Evolutionary conservation across 2,113 vertebrate genomes (phyloP).

Genomic region (Aix galericulata): DNA sequence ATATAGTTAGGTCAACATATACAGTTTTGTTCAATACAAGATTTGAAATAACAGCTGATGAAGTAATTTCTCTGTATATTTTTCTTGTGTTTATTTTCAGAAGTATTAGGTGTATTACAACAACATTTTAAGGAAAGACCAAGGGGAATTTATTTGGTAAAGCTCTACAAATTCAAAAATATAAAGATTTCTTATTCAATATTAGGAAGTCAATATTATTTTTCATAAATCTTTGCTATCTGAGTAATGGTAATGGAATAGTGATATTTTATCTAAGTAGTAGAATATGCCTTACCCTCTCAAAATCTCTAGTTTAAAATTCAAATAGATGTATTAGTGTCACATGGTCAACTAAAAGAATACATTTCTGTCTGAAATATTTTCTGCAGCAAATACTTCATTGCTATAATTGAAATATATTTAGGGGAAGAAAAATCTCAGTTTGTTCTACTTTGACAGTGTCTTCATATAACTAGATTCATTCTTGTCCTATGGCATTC

Average conservation of each 20-base stretch:
- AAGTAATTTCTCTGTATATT: not conserved
- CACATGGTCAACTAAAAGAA: not conserved
- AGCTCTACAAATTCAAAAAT: not conserved
- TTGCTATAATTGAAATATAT: not conserved
- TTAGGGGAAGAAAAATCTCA: not conserved
- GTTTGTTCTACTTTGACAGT: not conserved
- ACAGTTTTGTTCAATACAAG: not conserved
- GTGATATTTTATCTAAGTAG: not conserved
- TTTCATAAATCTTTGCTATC: not conserved
- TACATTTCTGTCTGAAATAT: not conserved
- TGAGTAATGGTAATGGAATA: not conserved
- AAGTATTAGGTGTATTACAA: not conserved
- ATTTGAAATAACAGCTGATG: not conserved
- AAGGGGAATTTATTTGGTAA: not conserved
- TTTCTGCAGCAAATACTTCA: slow-evolving; percentile 5
- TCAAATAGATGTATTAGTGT: not conserved
- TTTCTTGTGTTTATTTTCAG: not conserved
- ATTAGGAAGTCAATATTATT: not conserved
- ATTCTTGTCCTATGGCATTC: not conserved
- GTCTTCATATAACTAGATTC: slow-evolving; percentile 5
- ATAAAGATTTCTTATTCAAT: not conserved
- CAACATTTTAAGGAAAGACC: not conserved
- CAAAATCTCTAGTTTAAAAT: not conserved
- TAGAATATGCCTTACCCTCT: not conserved
- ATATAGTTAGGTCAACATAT: not conserved